These are phyloP conservation scores for Pandemis heparana DNA, from an alignment of 2,888 invertebrate genomes.

Conservation along the genomic window DNA sequence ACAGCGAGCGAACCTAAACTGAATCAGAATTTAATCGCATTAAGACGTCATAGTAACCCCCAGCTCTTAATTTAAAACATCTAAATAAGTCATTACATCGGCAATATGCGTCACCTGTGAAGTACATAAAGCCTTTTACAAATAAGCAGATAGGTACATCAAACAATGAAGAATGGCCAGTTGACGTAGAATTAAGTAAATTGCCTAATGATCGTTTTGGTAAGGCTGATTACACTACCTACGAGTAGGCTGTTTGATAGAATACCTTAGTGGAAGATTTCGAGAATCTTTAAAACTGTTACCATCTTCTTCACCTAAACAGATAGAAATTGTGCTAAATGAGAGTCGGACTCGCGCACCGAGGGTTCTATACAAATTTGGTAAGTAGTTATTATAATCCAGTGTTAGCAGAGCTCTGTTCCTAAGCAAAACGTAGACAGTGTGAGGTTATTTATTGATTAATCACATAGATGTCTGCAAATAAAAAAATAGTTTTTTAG, in stretches of 20 bases:
- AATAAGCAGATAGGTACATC: constrained; percentile 19
- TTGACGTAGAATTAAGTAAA: constrained; percentile 45
- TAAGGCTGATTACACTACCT: constrained; percentile 19
- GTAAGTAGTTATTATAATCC: too few relatives aligned
- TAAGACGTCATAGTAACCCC: too few relatives aligned
- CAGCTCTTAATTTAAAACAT: background rate
- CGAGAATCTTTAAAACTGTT: background rate
- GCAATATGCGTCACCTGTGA: background rate
- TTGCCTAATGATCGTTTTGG: constrained; percentile 40
- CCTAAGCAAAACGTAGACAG: too few relatives aligned
- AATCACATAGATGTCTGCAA: too few relatives aligned
- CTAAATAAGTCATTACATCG: background rate
- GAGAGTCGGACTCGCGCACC: too few relatives aligned
- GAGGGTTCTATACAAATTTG: too few relatives aligned
- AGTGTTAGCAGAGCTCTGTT: too few relatives aligned
- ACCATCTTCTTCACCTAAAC: background rate
- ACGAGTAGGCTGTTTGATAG: constrained; percentile 1
- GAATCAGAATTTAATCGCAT: too few relatives aligned
- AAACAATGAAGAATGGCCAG: constrained; percentile 44
- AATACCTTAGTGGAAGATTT: background rate
- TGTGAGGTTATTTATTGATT: too few relatives aligned
- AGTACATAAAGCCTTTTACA: constrained; percentile 12
- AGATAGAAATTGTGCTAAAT: too few relatives aligned
- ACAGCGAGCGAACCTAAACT: too few relatives aligned
- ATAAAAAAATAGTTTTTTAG: too few relatives aligned